These are phyloP conservation scores for Erithacus rubecula DNA, from an alignment of 2,797 vertebrate genomes.

Conservation along the genomic window DNA sequence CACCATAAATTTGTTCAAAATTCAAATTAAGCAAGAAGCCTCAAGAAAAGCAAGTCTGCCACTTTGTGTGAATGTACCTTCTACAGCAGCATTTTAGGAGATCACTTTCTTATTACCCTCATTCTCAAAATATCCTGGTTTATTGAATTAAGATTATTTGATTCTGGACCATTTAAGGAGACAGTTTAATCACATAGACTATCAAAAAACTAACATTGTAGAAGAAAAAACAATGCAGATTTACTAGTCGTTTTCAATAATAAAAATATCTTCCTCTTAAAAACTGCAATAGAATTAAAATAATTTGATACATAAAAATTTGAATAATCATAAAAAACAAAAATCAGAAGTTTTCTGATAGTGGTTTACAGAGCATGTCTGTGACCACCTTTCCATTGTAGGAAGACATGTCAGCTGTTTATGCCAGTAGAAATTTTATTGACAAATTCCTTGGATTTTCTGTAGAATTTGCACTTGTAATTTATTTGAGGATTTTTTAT, in stretches of 20 bases:
- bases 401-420: not conserved
- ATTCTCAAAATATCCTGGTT: not conserved
- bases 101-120: not conserved
- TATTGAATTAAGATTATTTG: not conserved
- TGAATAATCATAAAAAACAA: not conserved
- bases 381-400: not conserved
- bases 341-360: not conserved
- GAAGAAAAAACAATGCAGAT: not conserved
- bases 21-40: not conserved
- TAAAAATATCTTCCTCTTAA: not conserved
- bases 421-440: not conserved
- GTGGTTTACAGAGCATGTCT: not conserved
- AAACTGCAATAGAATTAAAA: not conserved
- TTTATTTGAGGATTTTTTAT: not conserved
- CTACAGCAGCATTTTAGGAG: not conserved
- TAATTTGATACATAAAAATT: not conserved
- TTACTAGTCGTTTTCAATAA: not conserved
- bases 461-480: not conserved
- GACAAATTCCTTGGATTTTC: not conserved
- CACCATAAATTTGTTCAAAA: not conserved
- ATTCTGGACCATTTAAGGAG: not conserved
- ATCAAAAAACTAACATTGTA: not conserved
- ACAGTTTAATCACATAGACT: not conserved
- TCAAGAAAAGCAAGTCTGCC: not conserved
- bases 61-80: not conserved